Evolutionary conservation across 2,888 invertebrate species (phyloP), one percentile per base, ranked within the genome.

Genomic region (Ophioninae sp.): DNA sequence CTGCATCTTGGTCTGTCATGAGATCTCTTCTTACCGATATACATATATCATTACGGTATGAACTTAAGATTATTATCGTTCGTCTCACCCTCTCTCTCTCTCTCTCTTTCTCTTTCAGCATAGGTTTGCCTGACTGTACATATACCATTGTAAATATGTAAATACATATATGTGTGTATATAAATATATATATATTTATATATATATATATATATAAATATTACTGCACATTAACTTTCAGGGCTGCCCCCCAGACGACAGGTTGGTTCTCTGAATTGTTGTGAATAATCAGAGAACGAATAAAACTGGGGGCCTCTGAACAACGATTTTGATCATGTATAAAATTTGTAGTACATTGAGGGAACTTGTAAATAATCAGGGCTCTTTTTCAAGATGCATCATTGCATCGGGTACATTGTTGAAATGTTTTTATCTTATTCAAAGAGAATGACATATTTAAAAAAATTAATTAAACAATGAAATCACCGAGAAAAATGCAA

Each of bases 1-100:
- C 84, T 87, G 87, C 86, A 87, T 85, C 84, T 85, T 85, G 84
- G 74, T 57, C 82, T 84, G 80, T 77, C 50, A 80, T 73, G 76
- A 64, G 64, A 72, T 61, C 64, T 84, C 69, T 50, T 78, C 41
- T 44, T 75, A 65, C 82, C 57, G 21, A 50, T 73, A 68, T 62
- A 56, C 68, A 57, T 79, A 76, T 79, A 61, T 44, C 3, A 13
- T 74, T 57, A 41, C 17, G 61, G 57, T 65, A 76, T 61, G 50
- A 23, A 50, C 56, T 50, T 76, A 81, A 39, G 39, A 79, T 37
- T 70, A 74, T 64, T 77, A 77, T 73, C 30, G 57, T 70, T 61
- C 75, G 41, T 17, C 6, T 50, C 50, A 17, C 50, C 17, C 50
- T 50, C 50, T 50, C 17, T 41, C 41, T 41, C 7, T 41, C 41